Percentiles rank a stretch among this genome's conserved stretches.
Conservation (phyloP, 1,140 invertebrate species). For the Plodia interpunctella region DNA sequence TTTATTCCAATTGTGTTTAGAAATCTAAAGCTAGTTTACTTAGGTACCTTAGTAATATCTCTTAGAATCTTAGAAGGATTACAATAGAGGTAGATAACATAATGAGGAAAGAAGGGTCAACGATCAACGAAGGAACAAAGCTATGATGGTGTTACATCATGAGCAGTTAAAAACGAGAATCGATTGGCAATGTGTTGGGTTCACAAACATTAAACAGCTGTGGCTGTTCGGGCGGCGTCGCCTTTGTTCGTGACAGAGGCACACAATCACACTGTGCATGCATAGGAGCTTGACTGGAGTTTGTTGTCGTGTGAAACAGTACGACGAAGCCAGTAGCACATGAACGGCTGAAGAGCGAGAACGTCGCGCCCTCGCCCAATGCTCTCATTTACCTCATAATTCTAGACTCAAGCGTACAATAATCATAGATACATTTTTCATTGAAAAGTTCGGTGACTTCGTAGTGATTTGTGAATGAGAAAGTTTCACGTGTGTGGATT, state of each 20-base stretch:
- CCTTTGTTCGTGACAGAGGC: conserved; percentile 45
- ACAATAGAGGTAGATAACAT: neutral
- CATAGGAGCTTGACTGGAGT: conserved; percentile 13
- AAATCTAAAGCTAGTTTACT: no score
- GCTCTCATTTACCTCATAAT: neutral
- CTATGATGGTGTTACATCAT: conserved; percentile 19
- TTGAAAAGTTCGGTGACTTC: neutral
- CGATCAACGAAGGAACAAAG: neutral
- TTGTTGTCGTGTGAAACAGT: conserved; percentile 29
- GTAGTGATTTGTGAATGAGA: conserved; percentile 1
- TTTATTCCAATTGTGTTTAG: no score
- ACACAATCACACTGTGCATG: conserved; percentile 20
- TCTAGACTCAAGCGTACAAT: neutral
- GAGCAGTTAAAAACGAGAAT: conserved; percentile 33
- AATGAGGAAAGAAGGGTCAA: neutral
- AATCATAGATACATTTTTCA: neutral
- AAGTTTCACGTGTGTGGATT: conserved; percentile 14
- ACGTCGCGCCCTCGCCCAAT: conserved; percentile 12
- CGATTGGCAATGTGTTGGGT: conserved; percentile 49
- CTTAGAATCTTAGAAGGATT: no score
- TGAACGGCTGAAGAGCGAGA: conserved; percentile 7
- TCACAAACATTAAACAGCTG: conserved; percentile 70
- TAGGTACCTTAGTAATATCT: no score
- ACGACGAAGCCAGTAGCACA: conserved; percentile 21
- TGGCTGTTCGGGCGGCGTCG: conserved; percentile 44